Base-by-base conservation (phyloP, 2,113 vertebrate species). In the Anolis sagrei region DNA sequence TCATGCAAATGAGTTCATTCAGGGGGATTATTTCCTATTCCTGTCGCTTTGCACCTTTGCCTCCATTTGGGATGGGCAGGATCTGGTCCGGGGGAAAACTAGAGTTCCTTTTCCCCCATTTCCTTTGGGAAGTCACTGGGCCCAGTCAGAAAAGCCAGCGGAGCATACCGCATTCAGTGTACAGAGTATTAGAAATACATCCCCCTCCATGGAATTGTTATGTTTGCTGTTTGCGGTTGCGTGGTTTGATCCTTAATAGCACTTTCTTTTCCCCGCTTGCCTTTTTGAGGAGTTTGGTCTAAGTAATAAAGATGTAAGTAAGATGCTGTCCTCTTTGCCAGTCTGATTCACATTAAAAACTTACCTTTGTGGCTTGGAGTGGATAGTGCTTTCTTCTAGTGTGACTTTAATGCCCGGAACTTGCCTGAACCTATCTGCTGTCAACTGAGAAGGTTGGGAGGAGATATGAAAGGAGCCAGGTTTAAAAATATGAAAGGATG, bases 281-380 rank as follows among this genome's bases (percentile, higher is more conserved):
- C 51, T 84, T 81, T 58, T 70, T 82, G 69, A 82, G 79, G 85
- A 79, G 39, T 84, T 10, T 84, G 85, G 70, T 89, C 85, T 87
- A 77, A 86, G 79, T 86, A 74, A 77, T 76, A 79, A 79, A 89
- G 73, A 64, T 89, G 88, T 89, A 76, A 80, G 77, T 89, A 84
- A 81, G 83, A 70, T 84, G 88, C 93, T 94, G 89, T 92, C 89
- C 68, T 89, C 88, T 87, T 68, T 85, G 93, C 94, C 92, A 84
- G 91, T 90, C 81, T 91, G 92, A 91, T 84, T 87, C 91, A 92
- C 93, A 94, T 93, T 95, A 94, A 95, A 94, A 89, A 84, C 89
- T 90, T 93, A 90, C 91, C 93, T 93, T 90, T 92, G 90, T 93
- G 93, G 78, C 75, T 84, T 84, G 66, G 82, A 8, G 8, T 84